These are phyloP conservation scores for Helogale parvula DNA, from an alignment of 2,113 vertebrate species.

Conservation along the genomic window DNA sequence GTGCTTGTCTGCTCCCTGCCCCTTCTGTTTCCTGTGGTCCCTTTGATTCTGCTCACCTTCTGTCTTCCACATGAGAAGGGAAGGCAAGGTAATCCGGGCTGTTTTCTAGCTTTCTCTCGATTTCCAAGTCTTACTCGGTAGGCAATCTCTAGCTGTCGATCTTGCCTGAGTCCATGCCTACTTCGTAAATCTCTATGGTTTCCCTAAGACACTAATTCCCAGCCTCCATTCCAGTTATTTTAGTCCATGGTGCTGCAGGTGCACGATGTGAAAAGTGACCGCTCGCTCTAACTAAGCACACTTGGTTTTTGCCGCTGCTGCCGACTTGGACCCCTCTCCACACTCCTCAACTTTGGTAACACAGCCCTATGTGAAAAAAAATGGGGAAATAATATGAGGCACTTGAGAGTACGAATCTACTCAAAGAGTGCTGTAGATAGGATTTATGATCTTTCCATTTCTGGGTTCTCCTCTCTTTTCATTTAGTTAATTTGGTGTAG, in stretches of 20 bases:
- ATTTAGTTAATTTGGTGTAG: not conserved
- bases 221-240: not conserved
- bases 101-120: not conserved
- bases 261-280: not conserved
- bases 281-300: not conserved
- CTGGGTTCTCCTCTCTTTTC: not conserved
- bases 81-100: not conserved
- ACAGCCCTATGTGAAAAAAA: not conserved
- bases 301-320: fast-evolving
- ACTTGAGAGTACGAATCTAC: not conserved
- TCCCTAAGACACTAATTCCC: not conserved
- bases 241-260: not conserved
- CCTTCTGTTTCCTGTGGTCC: not conserved
- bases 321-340: not conserved
- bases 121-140: not conserved
- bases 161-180: not conserved
- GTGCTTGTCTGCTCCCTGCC: not conserved
- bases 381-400: not conserved
- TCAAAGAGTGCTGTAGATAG: no score
- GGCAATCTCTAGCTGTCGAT: not conserved
- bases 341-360: not conserved
- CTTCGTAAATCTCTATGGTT: not conserved
- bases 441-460: not conserved
- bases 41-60: not conserved
- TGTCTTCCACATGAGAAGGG: not conserved